Percentiles rank a stretch among this genome's conserved stretches.
Evolutionary conservation across 2,888 invertebrate species (phyloP).

Genomic region (Kuschelorhynchus macadamiae): DNA sequence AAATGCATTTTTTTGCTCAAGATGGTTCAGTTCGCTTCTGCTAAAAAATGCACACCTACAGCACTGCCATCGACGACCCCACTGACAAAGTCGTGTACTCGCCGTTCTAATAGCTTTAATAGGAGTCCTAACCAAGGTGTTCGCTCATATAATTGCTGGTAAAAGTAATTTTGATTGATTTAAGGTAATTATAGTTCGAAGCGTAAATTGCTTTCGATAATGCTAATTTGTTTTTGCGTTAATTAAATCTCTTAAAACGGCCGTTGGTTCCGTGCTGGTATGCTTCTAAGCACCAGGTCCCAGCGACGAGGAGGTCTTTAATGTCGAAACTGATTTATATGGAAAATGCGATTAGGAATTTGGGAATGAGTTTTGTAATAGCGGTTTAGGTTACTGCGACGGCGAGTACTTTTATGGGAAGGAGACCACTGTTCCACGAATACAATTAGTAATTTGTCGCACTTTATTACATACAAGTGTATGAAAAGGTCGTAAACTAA

Average conservation of each 20-base stretch:
- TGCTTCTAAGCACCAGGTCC: constrained; percentile 9
- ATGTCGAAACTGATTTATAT: constrained; percentile 20
- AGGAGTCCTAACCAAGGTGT: constrained; percentile 36
- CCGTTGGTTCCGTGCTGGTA: constrained; percentile 19
- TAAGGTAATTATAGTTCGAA: constrained; percentile 46
- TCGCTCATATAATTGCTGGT: constrained; percentile 39
- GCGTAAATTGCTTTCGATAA: constrained; percentile 46
- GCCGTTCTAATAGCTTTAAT: constrained; percentile 33
- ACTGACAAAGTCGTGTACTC: constrained; percentile 20
- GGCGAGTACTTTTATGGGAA: too few species aligned
- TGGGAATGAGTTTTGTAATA: constrained; percentile 1
- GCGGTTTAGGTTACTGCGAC: too few species aligned
- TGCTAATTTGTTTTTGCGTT: constrained; percentile 46
- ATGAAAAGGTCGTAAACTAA: too few species aligned
- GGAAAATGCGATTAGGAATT: constrained; percentile 20
- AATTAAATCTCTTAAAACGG: constrained; percentile 39
- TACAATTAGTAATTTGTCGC: too few species aligned
- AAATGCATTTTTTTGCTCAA: too few species aligned
- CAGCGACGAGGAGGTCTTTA: constrained; percentile 19
- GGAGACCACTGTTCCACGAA: too few species aligned
- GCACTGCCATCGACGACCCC: background rate
- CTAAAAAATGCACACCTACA: background rate
- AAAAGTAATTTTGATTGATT: constrained; percentile 51
- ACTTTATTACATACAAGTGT: too few species aligned
- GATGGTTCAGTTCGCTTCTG: too few species aligned